These are phyloP conservation scores for Neoseiulus cucumeris DNA, from an alignment of 1,140 invertebrate species.

Conservation along the genomic window DNA sequence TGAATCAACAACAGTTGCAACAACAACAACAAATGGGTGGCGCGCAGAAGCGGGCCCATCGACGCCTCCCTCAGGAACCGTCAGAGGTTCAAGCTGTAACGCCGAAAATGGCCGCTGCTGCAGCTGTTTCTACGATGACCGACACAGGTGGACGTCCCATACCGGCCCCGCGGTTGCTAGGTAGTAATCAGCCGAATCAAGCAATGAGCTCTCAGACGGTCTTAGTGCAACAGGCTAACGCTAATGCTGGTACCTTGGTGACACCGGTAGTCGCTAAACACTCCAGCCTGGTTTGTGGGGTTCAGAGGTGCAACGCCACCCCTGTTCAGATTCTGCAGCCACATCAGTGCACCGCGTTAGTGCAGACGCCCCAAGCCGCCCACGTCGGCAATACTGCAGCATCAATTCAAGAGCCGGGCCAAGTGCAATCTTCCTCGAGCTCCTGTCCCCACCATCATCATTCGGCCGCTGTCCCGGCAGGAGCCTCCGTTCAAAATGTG, in stretches of 20 bases:
- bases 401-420: not conserved
- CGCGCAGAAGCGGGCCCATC: not conserved
- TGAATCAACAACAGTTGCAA: conserved; percentile 18
- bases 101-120: not conserved
- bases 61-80: not conserved
- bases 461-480: not conserved
- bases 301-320: conserved; percentile 7
- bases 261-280: conserved; percentile 8
- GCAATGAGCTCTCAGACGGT: not conserved
- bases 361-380: not conserved
- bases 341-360: conserved; percentile 1
- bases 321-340: conserved; percentile 7
- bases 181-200: not conserved
- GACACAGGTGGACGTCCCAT: too few species aligned
- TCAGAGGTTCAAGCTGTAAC: not conserved
- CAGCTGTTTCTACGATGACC: too few species aligned
- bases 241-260: not conserved
- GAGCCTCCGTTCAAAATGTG: conserved; percentile 2
- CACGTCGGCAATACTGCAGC: not conserved
- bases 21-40: conserved; percentile 13
- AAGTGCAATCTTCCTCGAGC: not conserved
- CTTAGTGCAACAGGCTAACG: too few species aligned
- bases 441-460: not conserved
- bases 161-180: not conserved
- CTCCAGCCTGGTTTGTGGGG: conserved; percentile 6